These are phyloP conservation scores for Lepidocyrtinus sp. DNA, from an alignment of 2,888 invertebrate species.

Conservation along the genomic window DNA sequence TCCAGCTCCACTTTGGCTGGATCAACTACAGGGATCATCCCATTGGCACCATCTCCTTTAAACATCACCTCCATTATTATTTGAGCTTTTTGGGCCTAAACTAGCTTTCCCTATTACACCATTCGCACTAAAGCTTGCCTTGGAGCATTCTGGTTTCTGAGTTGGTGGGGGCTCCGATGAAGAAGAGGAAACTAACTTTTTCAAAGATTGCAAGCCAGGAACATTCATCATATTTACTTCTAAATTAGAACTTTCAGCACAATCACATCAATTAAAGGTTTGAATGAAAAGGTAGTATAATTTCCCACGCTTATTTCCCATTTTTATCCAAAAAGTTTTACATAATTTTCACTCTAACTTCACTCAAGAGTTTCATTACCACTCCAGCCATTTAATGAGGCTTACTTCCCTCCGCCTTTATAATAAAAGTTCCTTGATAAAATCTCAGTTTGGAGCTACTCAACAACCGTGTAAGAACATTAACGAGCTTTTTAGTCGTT, in stretches of 20 bases:
- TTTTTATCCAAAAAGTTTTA: not conserved
- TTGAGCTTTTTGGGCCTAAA: not conserved
- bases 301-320: not conserved
- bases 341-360: not conserved
- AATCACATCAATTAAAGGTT: too few species aligned
- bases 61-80: not conserved
- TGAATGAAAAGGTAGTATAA: too few species aligned
- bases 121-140: not conserved
- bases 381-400: too few species aligned
- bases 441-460: too few species aligned
- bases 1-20: slow-evolving; percentile 49
- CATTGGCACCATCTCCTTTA: not conserved
- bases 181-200: not conserved
- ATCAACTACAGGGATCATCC: slow-evolving; percentile 11
- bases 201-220: not conserved
- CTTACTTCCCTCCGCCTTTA: not conserved
- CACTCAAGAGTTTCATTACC: not conserved
- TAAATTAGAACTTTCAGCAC: too few species aligned
- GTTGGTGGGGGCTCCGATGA: not conserved
- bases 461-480: too few species aligned
- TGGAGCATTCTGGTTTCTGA: not conserved
- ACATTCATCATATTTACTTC: not conserved
- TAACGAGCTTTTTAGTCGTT: too few species aligned
- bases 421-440: too few species aligned
- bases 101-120: not conserved